A percentile compares a stretch with the other conserved stretches of the same genome.
Conservation (phyloP, 2,888 invertebrate species). For the Fragum whitleyi region DNA sequence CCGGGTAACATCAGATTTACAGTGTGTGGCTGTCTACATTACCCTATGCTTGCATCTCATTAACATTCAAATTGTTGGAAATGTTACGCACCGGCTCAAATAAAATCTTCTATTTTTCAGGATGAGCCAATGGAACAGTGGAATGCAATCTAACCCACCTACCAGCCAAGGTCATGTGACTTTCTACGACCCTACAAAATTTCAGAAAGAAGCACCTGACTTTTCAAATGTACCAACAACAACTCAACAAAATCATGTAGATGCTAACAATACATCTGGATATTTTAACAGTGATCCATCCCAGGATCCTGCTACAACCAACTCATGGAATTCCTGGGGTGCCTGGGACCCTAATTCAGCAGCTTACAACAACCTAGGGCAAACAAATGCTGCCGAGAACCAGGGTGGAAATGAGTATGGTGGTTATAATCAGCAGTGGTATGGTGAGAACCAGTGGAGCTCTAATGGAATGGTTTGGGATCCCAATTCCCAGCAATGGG, state of each 20-base stretch:
- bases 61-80: no score
- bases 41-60: no score
- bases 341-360: slow-evolving; percentile 39
- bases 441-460: slow-evolving; percentile 53
- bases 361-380: slow-evolving; percentile 26
- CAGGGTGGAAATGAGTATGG: slow-evolving; percentile 9
- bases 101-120: slow-evolving; percentile 62
- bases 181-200: slow-evolving; percentile 77
- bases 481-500: slow-evolving; percentile 49
- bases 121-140: slow-evolving; percentile 70
- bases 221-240: background rate
- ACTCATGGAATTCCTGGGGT: slow-evolving; percentile 56
- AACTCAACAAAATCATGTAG: slow-evolving; percentile 9
- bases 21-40: no score
- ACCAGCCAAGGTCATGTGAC: slow-evolving; percentile 65
- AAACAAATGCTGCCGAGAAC: slow-evolving; percentile 14
- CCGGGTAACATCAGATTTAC: no score
- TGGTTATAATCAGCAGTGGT: slow-evolving; percentile 45
- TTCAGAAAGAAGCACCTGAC: slow-evolving; percentile 50
- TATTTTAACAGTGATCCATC: slow-evolving; percentile 14
- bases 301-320: slow-evolving; percentile 14
- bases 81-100: no score
- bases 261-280: background rate
- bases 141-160: slow-evolving; percentile 26
- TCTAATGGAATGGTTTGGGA: slow-evolving; percentile 37